phyloP scores from a whole-genome alignment of 2,888 invertebrate species.

The Synergus umbraculus region DNA sequence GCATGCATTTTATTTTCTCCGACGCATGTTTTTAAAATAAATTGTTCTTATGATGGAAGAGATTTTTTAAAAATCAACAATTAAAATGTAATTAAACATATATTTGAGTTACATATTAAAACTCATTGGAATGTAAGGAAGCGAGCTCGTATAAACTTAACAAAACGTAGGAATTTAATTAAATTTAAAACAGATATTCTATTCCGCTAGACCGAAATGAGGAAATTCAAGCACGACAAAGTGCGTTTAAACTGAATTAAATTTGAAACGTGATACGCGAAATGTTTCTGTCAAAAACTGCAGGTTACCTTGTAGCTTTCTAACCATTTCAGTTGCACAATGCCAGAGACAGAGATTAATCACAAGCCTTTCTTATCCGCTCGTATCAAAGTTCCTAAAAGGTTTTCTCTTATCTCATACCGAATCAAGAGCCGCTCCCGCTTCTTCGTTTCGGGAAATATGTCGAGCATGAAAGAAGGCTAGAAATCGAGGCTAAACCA shows the following conservation, averaged over 20 bases:
- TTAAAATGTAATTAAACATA: no score
- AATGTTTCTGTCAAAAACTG: slow-evolving; percentile 4
- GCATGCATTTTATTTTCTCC: background rate
- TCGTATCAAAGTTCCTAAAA: slow-evolving; percentile 18
- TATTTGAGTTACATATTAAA: background rate
- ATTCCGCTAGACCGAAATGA: background rate
- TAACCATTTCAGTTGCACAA: slow-evolving; percentile 9
- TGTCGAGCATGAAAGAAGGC: background rate
- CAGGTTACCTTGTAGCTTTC: background rate
- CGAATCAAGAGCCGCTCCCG: slow-evolving; percentile 1
- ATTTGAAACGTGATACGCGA: slow-evolving; percentile 8
- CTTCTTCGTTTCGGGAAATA: background rate
- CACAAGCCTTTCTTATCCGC: slow-evolving; percentile 5
- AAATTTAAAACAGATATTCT: slow-evolving; percentile 14
- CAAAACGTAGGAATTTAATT: background rate
- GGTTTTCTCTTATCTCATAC: slow-evolving; percentile 27
- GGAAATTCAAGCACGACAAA: slow-evolving; percentile 12
- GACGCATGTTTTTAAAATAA: no score
- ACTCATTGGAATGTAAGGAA: background rate
- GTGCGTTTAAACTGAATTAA: slow-evolving; percentile 19
- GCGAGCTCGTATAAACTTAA: background rate
- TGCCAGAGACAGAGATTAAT: slow-evolving; percentile 23
- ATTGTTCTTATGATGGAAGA: no score
- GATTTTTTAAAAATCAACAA: no score
- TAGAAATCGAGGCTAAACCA: background rate